These are phyloP conservation scores for Morpho helenor DNA, from an alignment of 2,888 invertebrate genomes.

Conservation along the genomic window DNA sequence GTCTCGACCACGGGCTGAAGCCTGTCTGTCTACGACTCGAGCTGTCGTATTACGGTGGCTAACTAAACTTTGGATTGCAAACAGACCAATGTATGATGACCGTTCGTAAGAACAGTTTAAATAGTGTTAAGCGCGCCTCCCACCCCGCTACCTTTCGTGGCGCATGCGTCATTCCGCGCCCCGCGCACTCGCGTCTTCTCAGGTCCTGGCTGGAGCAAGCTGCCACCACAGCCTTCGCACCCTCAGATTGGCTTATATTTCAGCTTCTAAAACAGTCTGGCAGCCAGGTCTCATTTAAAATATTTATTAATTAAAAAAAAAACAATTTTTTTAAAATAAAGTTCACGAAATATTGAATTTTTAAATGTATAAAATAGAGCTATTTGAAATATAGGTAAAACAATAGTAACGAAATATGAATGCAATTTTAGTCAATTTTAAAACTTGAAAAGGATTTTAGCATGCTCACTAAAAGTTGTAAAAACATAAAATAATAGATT, in stretches of 20 bases:
- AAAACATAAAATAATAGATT: no score
- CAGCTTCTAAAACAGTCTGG: neutral
- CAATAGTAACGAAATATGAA: no score
- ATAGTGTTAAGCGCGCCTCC: conserved; percentile 79
- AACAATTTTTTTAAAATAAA: no score
- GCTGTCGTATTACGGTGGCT: conserved; percentile 78
- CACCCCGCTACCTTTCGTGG: conserved; percentile 78
- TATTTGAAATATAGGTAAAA: no score
- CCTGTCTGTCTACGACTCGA: conserved; percentile 79
- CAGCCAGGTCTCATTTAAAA: no score
- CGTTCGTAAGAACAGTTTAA: conserved; percentile 82
- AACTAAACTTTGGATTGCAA: conserved; percentile 83
- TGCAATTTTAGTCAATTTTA: no score
- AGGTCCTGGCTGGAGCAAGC: neutral
- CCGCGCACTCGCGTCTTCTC: conserved; percentile 43
- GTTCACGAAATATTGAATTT: no score
- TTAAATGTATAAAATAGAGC: no score
- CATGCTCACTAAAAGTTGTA: no score
- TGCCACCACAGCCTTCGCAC: neutral
- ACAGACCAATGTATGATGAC: conserved; percentile 84
- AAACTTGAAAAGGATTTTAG: no score
- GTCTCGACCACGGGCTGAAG: conserved; percentile 81
- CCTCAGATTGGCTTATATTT: neutral
- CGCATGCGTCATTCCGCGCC: conserved; percentile 79
- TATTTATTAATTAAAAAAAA: no score